A percentile compares a stretch with the other conserved stretches of the same genome.
These are phyloP conservation scores for Drosophila navojoa DNA, from an alignment of 1,140 invertebrate species.

Conservation along the genomic window DNA sequence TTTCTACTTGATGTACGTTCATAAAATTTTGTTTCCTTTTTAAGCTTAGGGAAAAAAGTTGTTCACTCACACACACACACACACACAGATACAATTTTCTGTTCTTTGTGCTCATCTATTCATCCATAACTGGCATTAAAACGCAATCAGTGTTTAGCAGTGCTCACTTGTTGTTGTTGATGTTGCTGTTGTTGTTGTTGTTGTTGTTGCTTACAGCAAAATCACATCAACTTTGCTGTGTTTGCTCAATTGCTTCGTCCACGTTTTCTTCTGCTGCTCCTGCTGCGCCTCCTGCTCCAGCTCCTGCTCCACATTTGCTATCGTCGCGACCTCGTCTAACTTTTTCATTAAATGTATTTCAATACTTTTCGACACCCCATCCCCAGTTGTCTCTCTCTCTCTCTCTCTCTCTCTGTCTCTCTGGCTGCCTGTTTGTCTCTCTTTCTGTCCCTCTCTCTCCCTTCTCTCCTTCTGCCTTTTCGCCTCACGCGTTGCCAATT, in stretches of 20 bases:
- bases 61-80: background rate
- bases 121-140: conserved; percentile 78
- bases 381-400: background rate
- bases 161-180: conserved; percentile 44
- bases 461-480: background rate
- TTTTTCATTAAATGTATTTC: conserved; percentile 83
- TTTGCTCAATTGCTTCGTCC: conserved; percentile 53
- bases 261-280: conserved; percentile 7
- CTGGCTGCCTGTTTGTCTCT: background rate
- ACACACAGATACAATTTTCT: background rate
- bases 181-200: conserved; percentile 27
- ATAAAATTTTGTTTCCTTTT: background rate
- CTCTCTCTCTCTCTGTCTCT: background rate
- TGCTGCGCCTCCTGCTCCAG: background rate
- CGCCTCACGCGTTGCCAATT: conserved; percentile 59
- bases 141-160: conserved; percentile 78
- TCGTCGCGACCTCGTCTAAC: conserved; percentile 61
- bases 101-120: conserved; percentile 43
- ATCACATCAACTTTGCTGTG: conserved; percentile 66
- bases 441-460: background rate
- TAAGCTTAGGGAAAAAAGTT: background rate
- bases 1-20: background rate
- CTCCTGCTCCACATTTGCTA: conserved; percentile 28
- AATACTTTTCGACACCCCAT: conserved; percentile 65
- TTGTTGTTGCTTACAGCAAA: conserved; percentile 64